These are phyloP conservation scores for Pseudococcus jackbeardsleyi DNA, from an alignment of 2,888 invertebrate genomes.

Conservation along the genomic window DNA sequence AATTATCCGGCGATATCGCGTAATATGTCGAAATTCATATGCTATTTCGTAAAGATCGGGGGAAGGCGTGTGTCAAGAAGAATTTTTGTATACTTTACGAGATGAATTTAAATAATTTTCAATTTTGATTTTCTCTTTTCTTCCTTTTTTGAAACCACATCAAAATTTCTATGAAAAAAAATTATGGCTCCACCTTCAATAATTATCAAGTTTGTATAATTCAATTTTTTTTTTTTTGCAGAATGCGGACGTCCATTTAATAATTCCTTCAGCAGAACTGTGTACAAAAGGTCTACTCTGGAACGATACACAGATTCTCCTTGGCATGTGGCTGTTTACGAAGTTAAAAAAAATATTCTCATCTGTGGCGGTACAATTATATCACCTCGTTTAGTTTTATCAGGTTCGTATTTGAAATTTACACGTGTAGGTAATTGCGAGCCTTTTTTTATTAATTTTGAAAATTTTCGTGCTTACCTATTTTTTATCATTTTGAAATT, in stretches of 20 bases:
- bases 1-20: no score
- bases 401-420: not conserved
- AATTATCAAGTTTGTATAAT: no score
- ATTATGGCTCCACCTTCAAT: no score
- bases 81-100: no score
- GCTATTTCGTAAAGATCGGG: no score
- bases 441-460: not conserved
- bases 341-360: not conserved
- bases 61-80: no score
- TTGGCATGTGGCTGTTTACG: slow-evolving; percentile 28
- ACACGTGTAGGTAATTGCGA: not conserved
- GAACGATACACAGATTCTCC: slow-evolving; percentile 8
- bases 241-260: not conserved
- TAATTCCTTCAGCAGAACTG: not conserved
- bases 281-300: not conserved
- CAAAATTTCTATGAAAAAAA: no score
- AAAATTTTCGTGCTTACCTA: not conserved
- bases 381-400: slow-evolving; percentile 1
- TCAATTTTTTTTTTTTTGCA: not conserved
- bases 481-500: not conserved
- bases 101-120: no score
- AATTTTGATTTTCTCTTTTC: no score
- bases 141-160: no score
- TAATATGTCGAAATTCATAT: no score
- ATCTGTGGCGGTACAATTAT: slow-evolving; percentile 47